These are phyloP conservation scores for Ooceraea biroi DNA, from an alignment of 1,140 invertebrate genomes.

Conservation along the genomic window DNA sequence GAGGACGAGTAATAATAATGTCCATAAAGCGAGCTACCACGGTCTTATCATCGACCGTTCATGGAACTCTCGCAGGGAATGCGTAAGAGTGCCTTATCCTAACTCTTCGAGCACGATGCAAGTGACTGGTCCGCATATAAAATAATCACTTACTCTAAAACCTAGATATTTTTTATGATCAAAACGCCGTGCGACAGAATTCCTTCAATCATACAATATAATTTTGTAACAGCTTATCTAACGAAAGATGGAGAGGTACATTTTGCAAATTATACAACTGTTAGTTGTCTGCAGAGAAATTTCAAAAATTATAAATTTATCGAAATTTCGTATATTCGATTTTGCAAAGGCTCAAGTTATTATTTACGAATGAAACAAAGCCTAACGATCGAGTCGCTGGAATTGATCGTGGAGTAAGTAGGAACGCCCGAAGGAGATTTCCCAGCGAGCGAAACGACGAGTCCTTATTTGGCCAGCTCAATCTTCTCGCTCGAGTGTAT, in stretches of 20 bases:
- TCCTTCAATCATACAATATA: not conserved
- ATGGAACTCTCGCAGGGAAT: constrained; percentile 35
- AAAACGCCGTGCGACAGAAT: not conserved
- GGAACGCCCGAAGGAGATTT: not conserved
- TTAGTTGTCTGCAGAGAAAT: not conserved
- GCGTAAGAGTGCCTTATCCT: constrained; percentile 7
- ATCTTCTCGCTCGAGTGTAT: constrained; percentile 34
- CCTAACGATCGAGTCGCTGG: too few species aligned
- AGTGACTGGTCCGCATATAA: constrained; percentile 5
- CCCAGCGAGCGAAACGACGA: not conserved
- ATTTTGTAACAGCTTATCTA: constrained; percentile 21
- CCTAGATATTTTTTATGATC: not conserved
- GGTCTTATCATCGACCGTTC: not conserved
- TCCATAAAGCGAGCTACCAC: constrained; percentile 29
- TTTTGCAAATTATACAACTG: not conserved
- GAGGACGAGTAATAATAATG: constrained; percentile 42
- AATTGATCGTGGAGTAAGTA: constrained; percentile 7
- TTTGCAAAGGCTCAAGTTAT: not conserved
- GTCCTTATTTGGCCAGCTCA: not conserved
- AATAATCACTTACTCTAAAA: not conserved
- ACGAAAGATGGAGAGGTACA: not conserved
- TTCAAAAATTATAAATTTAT: too few species aligned
- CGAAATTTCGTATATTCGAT: not conserved
- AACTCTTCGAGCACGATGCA: constrained; percentile 19
- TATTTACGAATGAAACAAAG: too few species aligned